These are phyloP conservation scores for Arnoldichthys spilopterus DNA, from an alignment of 2,797 vertebrate genomes.

Conservation along the genomic window DNA sequence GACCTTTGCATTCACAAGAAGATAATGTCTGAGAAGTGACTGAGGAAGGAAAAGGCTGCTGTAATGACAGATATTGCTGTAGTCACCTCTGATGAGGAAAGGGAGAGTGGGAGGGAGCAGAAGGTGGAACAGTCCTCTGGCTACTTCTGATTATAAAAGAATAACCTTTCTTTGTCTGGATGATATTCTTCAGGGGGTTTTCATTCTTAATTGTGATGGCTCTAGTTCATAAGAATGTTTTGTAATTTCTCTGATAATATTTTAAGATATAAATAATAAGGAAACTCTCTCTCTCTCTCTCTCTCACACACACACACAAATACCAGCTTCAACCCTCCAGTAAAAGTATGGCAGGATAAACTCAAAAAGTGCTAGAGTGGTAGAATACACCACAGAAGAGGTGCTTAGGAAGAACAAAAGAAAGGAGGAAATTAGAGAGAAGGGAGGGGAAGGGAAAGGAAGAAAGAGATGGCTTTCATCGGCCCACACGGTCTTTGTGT, in stretches of 20 bases:
- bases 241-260: conserved; percentile 47
- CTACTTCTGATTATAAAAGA: conserved; percentile 47
- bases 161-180: conserved; percentile 41
- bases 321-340: conserved; percentile 42
- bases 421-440: conserved; percentile 56
- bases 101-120: conserved; percentile 39
- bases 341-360: conserved; percentile 37
- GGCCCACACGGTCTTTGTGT: conserved; percentile 57
- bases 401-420: conserved; percentile 49
- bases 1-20: conserved; percentile 62
- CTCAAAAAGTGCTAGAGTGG: conserved; percentile 37
- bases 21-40: conserved; percentile 67
- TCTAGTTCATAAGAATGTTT: conserved; percentile 13
- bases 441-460: conserved; percentile 48
- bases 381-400: conserved; percentile 39
- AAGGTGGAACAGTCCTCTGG: conserved; percentile 26
- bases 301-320: background rate
- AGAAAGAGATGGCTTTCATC: conserved; percentile 64
- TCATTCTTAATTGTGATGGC: conserved; percentile 12
- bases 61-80: conserved; percentile 57
- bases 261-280: conserved; percentile 23
- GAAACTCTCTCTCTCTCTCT: too few species aligned
- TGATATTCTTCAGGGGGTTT: conserved; percentile 10
- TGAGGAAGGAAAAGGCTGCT: conserved; percentile 59
- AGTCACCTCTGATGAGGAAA: conserved; percentile 50